Conservation (phyloP, 37 sponge, comb jelly and placozoan genomes). For the Beroe ovata region DNA sequence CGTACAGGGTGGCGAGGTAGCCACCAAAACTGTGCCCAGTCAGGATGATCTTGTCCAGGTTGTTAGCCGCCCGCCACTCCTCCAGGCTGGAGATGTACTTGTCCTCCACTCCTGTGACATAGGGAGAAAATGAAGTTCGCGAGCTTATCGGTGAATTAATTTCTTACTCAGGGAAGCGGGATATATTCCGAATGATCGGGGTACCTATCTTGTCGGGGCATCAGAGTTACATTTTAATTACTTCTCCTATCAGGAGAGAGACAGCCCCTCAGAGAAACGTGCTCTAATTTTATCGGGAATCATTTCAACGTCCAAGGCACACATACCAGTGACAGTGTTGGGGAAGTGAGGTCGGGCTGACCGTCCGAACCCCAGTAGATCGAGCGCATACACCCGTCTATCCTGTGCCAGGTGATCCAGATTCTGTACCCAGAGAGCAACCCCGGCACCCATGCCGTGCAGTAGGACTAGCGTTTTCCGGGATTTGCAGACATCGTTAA, state of each 20-base stretch:
- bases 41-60: conserved; percentile 70
- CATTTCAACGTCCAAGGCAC: no score
- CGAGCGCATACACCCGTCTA: conserved; percentile 77
- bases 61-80: conserved; percentile 77
- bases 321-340: not conserved
- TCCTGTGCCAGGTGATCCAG: conserved; percentile 72
- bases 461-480: conserved; percentile 83
- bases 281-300: no score
- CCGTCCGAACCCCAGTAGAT: conserved; percentile 91
- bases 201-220: no score
- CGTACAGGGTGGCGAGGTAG: conserved; percentile 78
- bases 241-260: no score
- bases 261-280: no score
- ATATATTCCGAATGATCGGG: no score
- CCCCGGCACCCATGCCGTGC: conserved; percentile 91
- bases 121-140: no score
- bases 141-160: no score
- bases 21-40: conserved; percentile 93
- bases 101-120: conserved; percentile 73
- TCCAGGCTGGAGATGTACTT: conserved; percentile 70
- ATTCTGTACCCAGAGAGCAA: conserved; percentile 80
- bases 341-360: conserved; percentile 77
- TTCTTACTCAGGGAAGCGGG: no score
- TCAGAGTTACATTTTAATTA: no score
- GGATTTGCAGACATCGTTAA: not conserved